phyloP scores from a whole-genome alignment of 2,113 vertebrate genomes.

The Eudyptes chrysolophus region DNA sequence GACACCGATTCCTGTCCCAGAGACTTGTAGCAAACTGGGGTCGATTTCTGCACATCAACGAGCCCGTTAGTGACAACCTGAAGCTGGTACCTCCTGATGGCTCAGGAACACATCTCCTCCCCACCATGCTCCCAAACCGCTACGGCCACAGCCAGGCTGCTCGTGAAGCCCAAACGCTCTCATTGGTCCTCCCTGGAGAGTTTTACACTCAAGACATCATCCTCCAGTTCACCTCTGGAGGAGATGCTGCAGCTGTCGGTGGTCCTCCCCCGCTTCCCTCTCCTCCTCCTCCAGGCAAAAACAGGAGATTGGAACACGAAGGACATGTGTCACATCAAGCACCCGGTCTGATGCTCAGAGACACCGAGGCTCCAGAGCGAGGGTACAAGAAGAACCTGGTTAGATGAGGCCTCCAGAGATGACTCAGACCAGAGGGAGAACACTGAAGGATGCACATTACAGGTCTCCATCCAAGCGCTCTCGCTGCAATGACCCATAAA shows the following conservation, averaged over 20 bases:
- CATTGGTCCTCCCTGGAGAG: background rate
- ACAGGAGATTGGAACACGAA: background rate
- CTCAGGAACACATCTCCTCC: background rate
- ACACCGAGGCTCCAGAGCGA: background rate
- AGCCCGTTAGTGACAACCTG: rapidly evolving
- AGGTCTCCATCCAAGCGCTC: background rate
- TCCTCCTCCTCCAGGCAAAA: background rate
- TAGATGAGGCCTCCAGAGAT: background rate
- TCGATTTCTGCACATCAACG: background rate
- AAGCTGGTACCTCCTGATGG: background rate
- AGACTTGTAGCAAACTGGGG: background rate
- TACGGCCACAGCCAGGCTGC: background rate
- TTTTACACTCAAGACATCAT: rapidly evolving
- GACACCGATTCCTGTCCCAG: background rate
- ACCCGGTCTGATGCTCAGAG: background rate
- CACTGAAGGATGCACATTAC: background rate
- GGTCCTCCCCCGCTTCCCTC: background rate
- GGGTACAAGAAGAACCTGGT: background rate
- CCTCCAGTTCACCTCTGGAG: background rate
- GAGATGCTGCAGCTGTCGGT: rapidly evolving
- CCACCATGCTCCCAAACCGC: rapidly evolving
- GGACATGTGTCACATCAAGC: background rate
- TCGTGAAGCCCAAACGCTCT: rapidly evolving
- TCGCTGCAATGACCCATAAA: background rate
- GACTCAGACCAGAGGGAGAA: background rate